Conservation (phyloP, 2,797 vertebrate species). For the Takifugu rubripes region DNA sequence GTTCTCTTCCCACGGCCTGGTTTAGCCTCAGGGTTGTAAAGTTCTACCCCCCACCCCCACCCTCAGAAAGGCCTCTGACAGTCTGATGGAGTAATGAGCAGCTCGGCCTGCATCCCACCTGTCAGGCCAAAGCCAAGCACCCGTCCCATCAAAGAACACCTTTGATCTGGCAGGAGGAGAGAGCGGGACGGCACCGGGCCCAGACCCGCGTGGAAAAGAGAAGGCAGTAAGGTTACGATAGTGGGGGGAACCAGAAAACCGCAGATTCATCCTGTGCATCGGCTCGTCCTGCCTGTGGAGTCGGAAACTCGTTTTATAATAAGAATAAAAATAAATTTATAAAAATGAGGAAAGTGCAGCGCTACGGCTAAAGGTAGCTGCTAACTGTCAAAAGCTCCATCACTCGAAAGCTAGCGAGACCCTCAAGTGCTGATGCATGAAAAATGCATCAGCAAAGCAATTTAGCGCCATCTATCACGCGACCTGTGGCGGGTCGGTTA, state of each 20-base stretch:
- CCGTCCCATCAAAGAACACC: constrained; percentile 75
- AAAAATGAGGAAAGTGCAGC: constrained; percentile 7
- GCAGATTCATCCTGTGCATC: too few relatives aligned
- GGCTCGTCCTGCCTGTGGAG: too few relatives aligned
- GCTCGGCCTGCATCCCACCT: constrained; percentile 75
- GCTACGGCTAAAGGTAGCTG: neutral
- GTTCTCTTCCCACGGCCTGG: constrained; percentile 29
- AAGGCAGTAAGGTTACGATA: constrained; percentile 43
- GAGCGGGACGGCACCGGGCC: constrained; percentile 47
- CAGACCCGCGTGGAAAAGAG: constrained; percentile 24
- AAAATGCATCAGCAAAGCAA: constrained; percentile 43
- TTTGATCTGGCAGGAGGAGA: constrained; percentile 69
- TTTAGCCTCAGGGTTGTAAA: constrained; percentile 70
- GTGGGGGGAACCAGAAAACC: constrained; percentile 17
- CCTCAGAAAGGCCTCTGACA: constrained; percentile 67
- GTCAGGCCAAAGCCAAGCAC: constrained; percentile 78
- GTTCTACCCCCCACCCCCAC: constrained; percentile 47
- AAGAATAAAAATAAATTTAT: constrained; percentile 33
- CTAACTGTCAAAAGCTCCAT: constrained; percentile 22
- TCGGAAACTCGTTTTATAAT: too few relatives aligned
- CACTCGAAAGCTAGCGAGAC: constrained; percentile 29
- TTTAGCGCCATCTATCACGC: constrained; percentile 40
- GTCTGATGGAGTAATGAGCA: constrained; percentile 81
- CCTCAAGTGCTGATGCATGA: constrained; percentile 39
- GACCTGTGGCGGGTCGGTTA: constrained; percentile 39